Evolutionary conservation across 2,888 invertebrate genomes (phyloP), one percentile per base, ranked within the genome.

Genomic region (Argyresthia goedartella): DNA sequence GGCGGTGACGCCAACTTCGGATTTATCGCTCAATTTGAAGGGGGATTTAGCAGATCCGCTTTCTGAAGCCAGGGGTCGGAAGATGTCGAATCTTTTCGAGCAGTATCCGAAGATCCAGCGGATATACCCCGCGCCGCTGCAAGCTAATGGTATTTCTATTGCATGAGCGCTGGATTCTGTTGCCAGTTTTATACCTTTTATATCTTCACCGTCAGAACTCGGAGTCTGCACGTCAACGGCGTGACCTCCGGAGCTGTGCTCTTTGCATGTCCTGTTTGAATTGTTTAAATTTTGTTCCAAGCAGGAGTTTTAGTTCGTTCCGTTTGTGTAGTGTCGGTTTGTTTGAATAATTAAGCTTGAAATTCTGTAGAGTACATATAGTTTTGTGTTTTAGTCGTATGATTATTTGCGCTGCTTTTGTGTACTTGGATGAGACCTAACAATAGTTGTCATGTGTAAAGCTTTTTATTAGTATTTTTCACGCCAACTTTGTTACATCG

Each of bases 101-200:
- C 90, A 91, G 63, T 93, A 93, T 71, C 90, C 91, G 59, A 93
- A 92, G 84, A 91, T 92, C 58, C 92, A 93, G 71, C 90, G 92
- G 63, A 92, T 94, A 60, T 94, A 93, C 73, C 94, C 94, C 3
- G 91, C 92, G 64, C 85, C 86, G 54, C 85, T 85, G 47, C 81
- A 80, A 66, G 76, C 86, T 61, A 77, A 82, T 71, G 87, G 86
- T 65, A 87, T 77, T 55, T 61, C 67, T 65, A 53, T 63, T 51
- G 56, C 52, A 55, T 57, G 56, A 58, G 59, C 54, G 58, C 62
- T 65, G 60, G 61, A 59, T 54, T 66, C 75, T 77, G 78, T 62
- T 63, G 64, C 63, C 65, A 67, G 66, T 68, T 75, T 70, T 67
- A 44, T 43, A 67, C 61, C 68, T 75, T 72, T 73, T 68, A 63